phyloP scores from a whole-genome alignment of 2,113 vertebrate species.

The Corythaeola cristata region DNA sequence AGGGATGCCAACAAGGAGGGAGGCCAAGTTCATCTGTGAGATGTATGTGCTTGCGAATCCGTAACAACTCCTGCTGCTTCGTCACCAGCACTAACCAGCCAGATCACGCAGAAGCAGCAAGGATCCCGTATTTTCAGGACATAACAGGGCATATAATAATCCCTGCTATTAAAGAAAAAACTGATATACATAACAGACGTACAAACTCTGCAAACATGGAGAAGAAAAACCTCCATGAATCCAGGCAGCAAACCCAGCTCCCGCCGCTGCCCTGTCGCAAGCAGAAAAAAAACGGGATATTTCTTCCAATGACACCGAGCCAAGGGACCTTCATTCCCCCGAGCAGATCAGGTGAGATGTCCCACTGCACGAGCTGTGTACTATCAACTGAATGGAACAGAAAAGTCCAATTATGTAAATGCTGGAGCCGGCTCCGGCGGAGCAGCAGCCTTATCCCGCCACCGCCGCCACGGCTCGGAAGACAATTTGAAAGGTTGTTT shows the following conservation, averaged over 20 bases:
- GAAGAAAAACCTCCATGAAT: neutral
- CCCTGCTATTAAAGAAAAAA: neutral
- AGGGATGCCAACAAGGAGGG: neutral
- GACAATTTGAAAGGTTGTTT: slow-evolving; percentile 51
- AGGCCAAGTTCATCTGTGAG: neutral
- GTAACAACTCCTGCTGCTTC: neutral
- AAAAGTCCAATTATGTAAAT: slow-evolving; percentile 67
- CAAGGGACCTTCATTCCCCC: neutral
- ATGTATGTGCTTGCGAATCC: fast-evolving
- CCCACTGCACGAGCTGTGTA: neutral
- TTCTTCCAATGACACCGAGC: slow-evolving; percentile 27
- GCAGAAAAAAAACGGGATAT: neutral
- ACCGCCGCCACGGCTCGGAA: neutral
- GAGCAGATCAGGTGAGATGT: slow-evolving; percentile 47
- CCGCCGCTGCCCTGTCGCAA: neutral
- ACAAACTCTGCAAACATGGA: neutral
- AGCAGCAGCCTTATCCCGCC: slow-evolving; percentile 20
- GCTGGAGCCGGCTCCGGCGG: slow-evolving; percentile 4
- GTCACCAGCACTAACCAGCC: neutral
- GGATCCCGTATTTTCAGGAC: neutral
- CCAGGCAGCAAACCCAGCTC: neutral
- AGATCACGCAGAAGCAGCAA: neutral
- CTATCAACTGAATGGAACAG: slow-evolving; percentile 46
- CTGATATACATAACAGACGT: fast-evolving
- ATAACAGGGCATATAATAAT: neutral